Percentiles rank a stretch among this genome's conserved stretches.
These are phyloP conservation scores for Hydropsyche tenuis DNA, from an alignment of 1,140 invertebrate species.

Conservation along the genomic window DNA sequence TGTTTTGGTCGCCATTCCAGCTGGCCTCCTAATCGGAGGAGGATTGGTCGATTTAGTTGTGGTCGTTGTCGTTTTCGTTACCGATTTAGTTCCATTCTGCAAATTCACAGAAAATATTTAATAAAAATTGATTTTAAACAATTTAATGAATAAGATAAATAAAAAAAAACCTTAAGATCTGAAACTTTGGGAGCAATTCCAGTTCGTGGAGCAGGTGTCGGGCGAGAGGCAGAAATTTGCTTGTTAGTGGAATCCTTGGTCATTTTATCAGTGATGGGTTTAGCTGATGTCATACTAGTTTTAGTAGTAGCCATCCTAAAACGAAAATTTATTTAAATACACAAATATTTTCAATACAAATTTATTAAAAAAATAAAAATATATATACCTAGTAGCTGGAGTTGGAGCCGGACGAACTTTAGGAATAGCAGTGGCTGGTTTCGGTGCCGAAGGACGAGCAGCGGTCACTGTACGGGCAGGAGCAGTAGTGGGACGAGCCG, in stretches of 20 bases:
- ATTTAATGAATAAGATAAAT: not conserved
- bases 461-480: constrained; percentile 44
- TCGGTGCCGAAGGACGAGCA: constrained; percentile 44
- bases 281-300: constrained; percentile 41
- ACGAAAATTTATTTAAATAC: not conserved
- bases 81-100: constrained; percentile 44
- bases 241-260: constrained; percentile 68
- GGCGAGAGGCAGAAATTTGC: constrained; percentile 62
- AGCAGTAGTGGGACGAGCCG: constrained; percentile 39
- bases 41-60: constrained; percentile 50
- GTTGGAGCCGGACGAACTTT: constrained; percentile 27
- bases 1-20: constrained; percentile 55
- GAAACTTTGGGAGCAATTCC: constrained; percentile 31
- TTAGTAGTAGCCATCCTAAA: constrained; percentile 43
- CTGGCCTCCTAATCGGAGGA: constrained; percentile 51
- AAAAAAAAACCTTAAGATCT: constrained; percentile 33
- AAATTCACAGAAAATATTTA: constrained; percentile 32
- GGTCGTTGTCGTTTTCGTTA: constrained; percentile 46
- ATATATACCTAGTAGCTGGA: constrained; percentile 5
- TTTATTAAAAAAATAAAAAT: not conserved
- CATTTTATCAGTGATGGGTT: constrained; percentile 64
- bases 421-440: constrained; percentile 32
- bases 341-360: not conserved
- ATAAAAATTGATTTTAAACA: not conserved
- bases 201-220: constrained; percentile 49